Percentiles rank a stretch among this genome's conserved stretches.
phyloP scores from a whole-genome alignment of 2,797 vertebrate species.

The Sebastolobus altivelis region DNA sequence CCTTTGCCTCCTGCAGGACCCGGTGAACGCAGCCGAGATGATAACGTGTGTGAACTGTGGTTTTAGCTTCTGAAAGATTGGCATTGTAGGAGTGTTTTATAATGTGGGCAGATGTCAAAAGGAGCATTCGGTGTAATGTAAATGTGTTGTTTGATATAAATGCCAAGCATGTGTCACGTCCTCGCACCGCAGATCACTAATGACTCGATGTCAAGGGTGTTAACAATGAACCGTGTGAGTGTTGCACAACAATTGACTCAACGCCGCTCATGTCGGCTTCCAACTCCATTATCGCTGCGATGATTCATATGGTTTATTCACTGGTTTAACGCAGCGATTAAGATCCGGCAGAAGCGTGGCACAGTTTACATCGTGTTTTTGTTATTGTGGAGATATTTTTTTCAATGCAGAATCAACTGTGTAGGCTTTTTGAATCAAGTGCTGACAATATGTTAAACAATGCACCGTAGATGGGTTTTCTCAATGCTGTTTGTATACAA shows the following conservation, averaged over 20 bases:
- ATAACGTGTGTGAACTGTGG: constrained; percentile 31
- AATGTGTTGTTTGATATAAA: constrained; percentile 66
- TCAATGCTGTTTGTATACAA: background rate
- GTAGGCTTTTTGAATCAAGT: background rate
- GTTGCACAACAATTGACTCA: constrained; percentile 66
- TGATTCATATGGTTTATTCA: constrained; percentile 69
- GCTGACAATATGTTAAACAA: background rate
- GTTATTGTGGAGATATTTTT: constrained; percentile 16
- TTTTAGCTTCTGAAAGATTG: constrained; percentile 17
- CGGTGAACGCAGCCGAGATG: constrained; percentile 38
- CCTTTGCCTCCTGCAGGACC: constrained; percentile 50
- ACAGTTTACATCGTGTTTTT: constrained; percentile 11
- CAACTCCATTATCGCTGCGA: constrained; percentile 24
- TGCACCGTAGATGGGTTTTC: background rate
- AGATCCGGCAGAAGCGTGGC: constrained; percentile 15
- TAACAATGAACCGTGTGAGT: constrained; percentile 55
- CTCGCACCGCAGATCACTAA: constrained; percentile 51
- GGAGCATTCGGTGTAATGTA: constrained; percentile 54
- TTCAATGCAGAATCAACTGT: background rate
- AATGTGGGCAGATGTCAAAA: constrained; percentile 56
- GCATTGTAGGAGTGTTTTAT: constrained; percentile 29
- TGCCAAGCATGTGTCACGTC: constrained; percentile 67
- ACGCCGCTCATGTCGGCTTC: constrained; percentile 54
- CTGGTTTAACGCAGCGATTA: constrained; percentile 41
- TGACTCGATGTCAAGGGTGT: constrained; percentile 62